Percentiles rank a stretch among this genome's conserved stretches.
These are phyloP conservation scores for Tympanoctomys barrerae DNA, from an alignment of 2,797 vertebrate species.

Conservation along the genomic window DNA sequence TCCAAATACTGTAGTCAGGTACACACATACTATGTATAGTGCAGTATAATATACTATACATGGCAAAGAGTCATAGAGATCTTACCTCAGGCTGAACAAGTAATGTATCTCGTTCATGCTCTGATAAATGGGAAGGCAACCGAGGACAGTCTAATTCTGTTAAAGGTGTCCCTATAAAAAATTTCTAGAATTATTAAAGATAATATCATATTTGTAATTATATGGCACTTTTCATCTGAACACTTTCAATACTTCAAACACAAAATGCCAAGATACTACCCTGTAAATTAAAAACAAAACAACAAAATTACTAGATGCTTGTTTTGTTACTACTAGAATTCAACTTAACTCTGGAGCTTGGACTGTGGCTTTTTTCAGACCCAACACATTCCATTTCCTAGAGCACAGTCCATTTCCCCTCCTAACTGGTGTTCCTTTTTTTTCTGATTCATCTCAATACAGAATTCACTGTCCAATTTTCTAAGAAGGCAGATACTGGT, in stretches of 20 bases:
- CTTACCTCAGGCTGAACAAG: constrained; percentile 95
- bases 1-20: constrained; percentile 18
- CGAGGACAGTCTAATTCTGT: constrained; percentile 83
- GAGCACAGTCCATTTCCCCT: neutral
- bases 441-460: neutral
- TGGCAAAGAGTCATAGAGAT: neutral
- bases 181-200: constrained; percentile 65
- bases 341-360: constrained; percentile 12
- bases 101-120: constrained; percentile 91
- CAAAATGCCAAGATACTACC: constrained; percentile 45
- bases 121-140: constrained; percentile 92
- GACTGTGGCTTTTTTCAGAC: constrained; percentile 42
- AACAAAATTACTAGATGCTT: neutral
- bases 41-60: neutral
- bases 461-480: neutral
- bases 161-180: constrained; percentile 89
- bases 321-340: constrained; percentile 5
- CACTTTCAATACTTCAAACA: constrained; percentile 33
- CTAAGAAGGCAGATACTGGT: neutral
- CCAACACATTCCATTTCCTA: constrained; percentile 21
- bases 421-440: neutral
- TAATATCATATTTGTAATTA: neutral
- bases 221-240: neutral
- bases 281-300: constrained; percentile 17
- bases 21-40: neutral